Base-by-base conservation (phyloP, 2,797 vertebrate genomes). In the Eurystomus glaucurus region DNA sequence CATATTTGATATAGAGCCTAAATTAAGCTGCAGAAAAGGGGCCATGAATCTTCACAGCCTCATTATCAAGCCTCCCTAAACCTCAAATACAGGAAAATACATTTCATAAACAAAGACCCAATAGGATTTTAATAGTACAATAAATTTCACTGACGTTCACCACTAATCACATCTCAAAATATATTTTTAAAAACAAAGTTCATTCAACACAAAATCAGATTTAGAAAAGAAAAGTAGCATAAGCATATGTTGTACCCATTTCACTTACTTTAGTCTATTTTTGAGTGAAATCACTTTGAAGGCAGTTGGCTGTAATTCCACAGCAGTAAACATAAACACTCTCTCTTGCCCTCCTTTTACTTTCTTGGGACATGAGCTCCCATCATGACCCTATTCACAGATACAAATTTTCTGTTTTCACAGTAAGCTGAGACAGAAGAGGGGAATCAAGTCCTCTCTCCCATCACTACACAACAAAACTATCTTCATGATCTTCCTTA, bases 1-100 rank as follows among this genome's bases (percentile, higher is more conserved):
- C 98, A 98, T 98, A 98, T 98, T 98, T 98, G 98, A 98, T 98
- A 98, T 98, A 98, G 96, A 98, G 98, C 97, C 98, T 98, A 98
- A 98, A 98, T 98, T 98, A 98, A 98, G 98, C 97, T 97, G 96
- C 97, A 98, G 98, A 98, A 98, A 98, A 98, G 97, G 96, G 88
- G 92, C 96, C 90, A 98, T 98, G 98, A 98, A 98, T 98, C 98
- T 98, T 98, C 96, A 89, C 90, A 97, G 98, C 92, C 98, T 98
- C 98, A 98, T 98, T 98, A 98, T 98, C 97, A 98, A 98, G 98
- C 96, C 95, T 98, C 96, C 97, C 97, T 98, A 98, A 98, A 97
- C 97, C 98, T 98, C 98, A 98, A 98, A 98, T 97, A 98, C 97
- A 98, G 97, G 97, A 98, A 98, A 98, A 98, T 97, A 98, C 98